Evolutionary conservation across 2,888 invertebrate species (phyloP), one percentile per base, ranked within the genome.

Genomic region (Dasysyrphus albostriatus): DNA sequence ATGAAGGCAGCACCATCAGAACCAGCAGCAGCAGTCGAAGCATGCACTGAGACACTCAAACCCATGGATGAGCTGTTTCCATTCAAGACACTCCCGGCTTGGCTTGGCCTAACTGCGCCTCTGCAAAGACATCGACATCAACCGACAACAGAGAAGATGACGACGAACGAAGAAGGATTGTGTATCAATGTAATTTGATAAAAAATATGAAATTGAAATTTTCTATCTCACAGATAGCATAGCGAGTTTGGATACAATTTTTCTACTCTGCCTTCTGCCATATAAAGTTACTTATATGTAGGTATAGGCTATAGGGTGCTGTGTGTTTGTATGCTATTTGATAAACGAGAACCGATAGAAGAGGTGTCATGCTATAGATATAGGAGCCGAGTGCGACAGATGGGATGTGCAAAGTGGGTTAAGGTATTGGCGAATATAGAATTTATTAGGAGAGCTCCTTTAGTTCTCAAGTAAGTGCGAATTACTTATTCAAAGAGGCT

Each of bases 131-230:
- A 54, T 44, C 65, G 37, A 58, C 56, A 6, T 5, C 32, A 32
- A 32, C 32, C 24, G 24, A 24, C 24, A 32, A 9, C 37, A 5
- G 42, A n/a, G 24, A 8, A 42, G 61, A 42, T 14, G 61, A 61
- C 24, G 42, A 72, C 39, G 49, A 49, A 67, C 51, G 77, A 87
- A 87, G 87, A 87, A 87, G 82, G 87, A 87, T 87, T 87, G 78
- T 87, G 78, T 87, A 83, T 87, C 87, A 83, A 79, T 83, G 82
- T 83, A 87, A 87, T 87, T 87, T 82, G 87, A 87, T 87, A 87
- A 87, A 67, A 67, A 87, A 87, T 87, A 87, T 87, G 87, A 83
- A 87, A 87, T 87, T 83, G 87, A 87, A 87, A 83, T 74, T 85
- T 85, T 81, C 81, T 74, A 77, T 85, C 73, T 63, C 58, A 63